Conservation (phyloP, 2,113 vertebrate species). For the Falco punctatus region DNA sequence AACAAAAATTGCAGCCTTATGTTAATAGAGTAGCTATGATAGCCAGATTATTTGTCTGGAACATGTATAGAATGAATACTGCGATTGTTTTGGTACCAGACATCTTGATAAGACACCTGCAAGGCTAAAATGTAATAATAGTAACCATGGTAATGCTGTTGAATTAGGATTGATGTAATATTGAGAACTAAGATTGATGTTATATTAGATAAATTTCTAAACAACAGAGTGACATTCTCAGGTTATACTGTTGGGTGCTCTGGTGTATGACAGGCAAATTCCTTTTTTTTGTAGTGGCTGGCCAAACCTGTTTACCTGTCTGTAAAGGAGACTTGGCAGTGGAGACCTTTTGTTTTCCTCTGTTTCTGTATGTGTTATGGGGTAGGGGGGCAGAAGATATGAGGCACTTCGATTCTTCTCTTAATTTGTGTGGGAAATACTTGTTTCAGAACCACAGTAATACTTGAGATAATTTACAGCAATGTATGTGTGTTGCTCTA, state of each 20-base stretch:
- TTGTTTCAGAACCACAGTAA: neutral
- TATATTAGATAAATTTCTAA: neutral
- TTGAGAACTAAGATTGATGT: neutral
- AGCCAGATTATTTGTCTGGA: neutral
- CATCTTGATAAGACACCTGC: neutral
- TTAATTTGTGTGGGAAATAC: neutral
- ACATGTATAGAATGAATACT: neutral
- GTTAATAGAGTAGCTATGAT: neutral
- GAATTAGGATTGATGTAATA: neutral
- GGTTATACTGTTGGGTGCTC: neutral
- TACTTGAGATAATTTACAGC: neutral
- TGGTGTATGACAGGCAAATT: neutral
- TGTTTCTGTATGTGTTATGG: neutral
- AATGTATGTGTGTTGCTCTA: accelerated
- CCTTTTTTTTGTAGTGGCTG: neutral
- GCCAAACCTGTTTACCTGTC: neutral
- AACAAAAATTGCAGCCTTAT: neutral
- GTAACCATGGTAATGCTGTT: slow-evolving; percentile 8
- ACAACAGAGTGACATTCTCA: neutral
- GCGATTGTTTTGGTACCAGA: neutral
- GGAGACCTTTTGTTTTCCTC: neutral
- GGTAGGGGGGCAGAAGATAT: neutral
- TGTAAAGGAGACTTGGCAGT: neutral
- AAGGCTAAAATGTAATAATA: neutral
- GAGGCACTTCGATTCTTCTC: neutral